Conservation (phyloP, 1,140 invertebrate genomes). For the Drosophila sproati region DNA sequence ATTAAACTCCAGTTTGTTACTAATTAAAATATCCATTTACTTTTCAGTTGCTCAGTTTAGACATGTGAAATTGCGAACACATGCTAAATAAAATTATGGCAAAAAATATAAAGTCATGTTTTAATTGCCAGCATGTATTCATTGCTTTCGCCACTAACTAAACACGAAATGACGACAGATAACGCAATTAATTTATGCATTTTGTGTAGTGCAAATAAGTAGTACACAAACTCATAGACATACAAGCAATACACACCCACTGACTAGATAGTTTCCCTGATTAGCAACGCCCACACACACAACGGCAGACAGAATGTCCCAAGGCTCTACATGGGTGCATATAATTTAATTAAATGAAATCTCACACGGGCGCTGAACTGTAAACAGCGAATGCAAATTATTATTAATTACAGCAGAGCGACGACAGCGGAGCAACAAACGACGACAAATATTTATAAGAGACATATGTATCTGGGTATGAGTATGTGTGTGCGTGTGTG, state of each 20-base stretch:
- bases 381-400: conserved; percentile 56
- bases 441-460: conserved; percentile 43
- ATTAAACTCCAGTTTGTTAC: too few relatives aligned
- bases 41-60: background rate
- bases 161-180: conserved; percentile 31
- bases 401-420: conserved; percentile 51
- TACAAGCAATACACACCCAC: background rate
- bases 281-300: conserved; percentile 29
- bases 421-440: conserved; percentile 41
- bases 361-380: conserved; percentile 51
- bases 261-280: conserved; percentile 31
- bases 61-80: background rate
- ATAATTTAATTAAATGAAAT: conserved; percentile 61
- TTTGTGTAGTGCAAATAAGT: conserved; percentile 26
- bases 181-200: conserved; percentile 45
- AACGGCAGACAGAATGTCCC: background rate
- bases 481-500: conserved; percentile 6
- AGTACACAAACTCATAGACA: conserved; percentile 4
- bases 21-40: too few relatives aligned
- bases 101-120: background rate
- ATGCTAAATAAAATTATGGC: background rate
- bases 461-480: conserved; percentile 19
- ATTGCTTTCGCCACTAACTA: conserved; percentile 15
- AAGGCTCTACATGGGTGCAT: conserved; percentile 42
- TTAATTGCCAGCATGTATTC: background rate